Evolutionary conservation across 1,140 invertebrate genomes (phyloP), one percentile per base, ranked within the genome.

Genomic region (Macrosteles quadrilineatus): DNA sequence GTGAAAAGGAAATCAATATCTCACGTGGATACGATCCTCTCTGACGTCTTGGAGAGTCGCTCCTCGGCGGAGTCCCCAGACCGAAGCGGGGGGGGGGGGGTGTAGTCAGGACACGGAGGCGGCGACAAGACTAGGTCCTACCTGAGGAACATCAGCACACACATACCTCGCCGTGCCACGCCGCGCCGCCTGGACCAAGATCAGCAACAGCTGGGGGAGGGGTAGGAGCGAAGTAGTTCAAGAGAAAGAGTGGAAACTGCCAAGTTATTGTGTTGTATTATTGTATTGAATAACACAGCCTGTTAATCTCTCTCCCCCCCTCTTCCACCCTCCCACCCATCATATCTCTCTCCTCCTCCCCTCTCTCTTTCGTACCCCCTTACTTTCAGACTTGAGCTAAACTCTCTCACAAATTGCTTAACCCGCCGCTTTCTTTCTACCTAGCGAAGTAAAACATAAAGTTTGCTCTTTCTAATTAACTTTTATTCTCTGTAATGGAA

Each of bases 1-100:
- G n/a, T n/a, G 17, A 64, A 45, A 45, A 45, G 63, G 27, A 66
- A 66, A 66, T 66, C 63, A 66, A 66, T 66, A 66, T 43, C 63
- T 57, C 53, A 57, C 29, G 53, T 17, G 21, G 14, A 57, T 12
- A 36, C 32, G 14, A 14, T 36, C 32, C 32, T 36, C 32, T 36
- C 32, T 14, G 32, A 36, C 32, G 32, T 36, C 32, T 36, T 14
- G 4, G 32, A 36, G 4, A 14, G 32, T 36, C 32, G 32, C 32
- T 36, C 32, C 32, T 36, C 14, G 32, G 32, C 32, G 32, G 32
- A 36, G 14, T 36, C 32, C 32, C 32, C 32, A 36, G 32, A 14
- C 32, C 14, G 4, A 6, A 36, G 32, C 32, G 32, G 32, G 32
- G 14, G n/a, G n/a, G n/a, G n/a, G n/a, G n/a, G n/a, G n/a, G n/a